phyloP scores from a whole-genome alignment of 2,113 vertebrate genomes.

The Thalassarche chlororhynchos region DNA sequence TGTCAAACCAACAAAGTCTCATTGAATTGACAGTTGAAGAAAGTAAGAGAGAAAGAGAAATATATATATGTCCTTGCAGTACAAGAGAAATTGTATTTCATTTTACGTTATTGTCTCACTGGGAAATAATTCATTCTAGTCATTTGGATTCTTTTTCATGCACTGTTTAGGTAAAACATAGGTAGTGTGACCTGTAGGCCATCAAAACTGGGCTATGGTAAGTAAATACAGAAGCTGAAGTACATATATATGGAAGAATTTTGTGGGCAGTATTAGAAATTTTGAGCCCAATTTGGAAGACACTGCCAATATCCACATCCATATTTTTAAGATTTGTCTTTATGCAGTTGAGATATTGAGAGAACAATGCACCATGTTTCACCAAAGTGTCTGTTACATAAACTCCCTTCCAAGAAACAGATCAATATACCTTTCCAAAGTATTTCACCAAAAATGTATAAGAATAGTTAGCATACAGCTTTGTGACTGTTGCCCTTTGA shows the following conservation, averaged over 20 bases:
- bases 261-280: neutral
- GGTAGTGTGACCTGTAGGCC: neutral
- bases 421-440: neutral
- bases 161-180: neutral
- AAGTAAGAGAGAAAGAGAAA: neutral
- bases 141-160: neutral
- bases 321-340: neutral
- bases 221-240: neutral
- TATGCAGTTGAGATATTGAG: neutral
- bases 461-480: neutral
- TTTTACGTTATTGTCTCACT: neutral
- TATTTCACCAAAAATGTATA: neutral
- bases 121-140: neutral
- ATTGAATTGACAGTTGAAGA: neutral
- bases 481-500: neutral
- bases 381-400: neutral
- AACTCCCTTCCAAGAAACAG: neutral
- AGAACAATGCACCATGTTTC: neutral
- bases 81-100: neutral
- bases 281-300: neutral
- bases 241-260: neutral
- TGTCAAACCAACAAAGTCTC: conserved; percentile 10
- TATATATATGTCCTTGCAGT: neutral
- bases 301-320: neutral
- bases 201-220: neutral